phyloP scores from a whole-genome alignment of 2,888 invertebrate genomes.

The Plemyria rubiginata region DNA sequence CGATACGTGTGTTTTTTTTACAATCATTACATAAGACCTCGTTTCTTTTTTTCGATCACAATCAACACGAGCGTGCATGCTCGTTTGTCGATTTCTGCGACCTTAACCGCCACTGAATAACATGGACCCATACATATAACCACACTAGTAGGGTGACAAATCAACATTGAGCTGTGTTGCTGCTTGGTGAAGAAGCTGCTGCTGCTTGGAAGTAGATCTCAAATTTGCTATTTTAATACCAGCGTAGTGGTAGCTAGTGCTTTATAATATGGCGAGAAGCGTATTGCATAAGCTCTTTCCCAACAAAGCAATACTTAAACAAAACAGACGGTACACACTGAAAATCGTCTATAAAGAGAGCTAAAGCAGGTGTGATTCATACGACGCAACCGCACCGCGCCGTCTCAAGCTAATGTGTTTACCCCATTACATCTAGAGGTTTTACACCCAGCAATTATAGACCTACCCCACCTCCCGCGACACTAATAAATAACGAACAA shows the following conservation, averaged over 20 bases:
- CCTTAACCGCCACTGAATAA: neutral
- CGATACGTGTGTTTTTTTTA: neutral
- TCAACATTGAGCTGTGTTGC: no score
- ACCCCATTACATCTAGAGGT: conserved; percentile 71
- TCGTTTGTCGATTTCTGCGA: no score
- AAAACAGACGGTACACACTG: conserved; percentile 29
- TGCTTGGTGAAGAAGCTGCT: no score
- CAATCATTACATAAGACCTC: no score
- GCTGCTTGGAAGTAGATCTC: no score
- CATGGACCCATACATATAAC: conserved; percentile 11
- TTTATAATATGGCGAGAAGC: no score
- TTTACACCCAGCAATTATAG: conserved; percentile 56
- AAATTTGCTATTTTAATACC: no score
- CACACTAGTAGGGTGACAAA: no score
- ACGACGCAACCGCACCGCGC: conserved; percentile 59
- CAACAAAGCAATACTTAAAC: conserved; percentile 7
- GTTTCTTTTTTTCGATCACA: no score
- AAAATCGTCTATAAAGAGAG: conserved; percentile 62
- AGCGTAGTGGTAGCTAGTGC: no score
- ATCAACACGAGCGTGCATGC: neutral
- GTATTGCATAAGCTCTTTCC: conserved; percentile 1
- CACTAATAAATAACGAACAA: conserved; percentile 43
- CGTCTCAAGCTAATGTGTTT: conserved; percentile 74
- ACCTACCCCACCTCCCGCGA: conserved; percentile 45
- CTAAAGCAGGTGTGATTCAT: conserved; percentile 69